Conservation (phyloP, 2,888 invertebrate genomes). For the Epiblema foenella region DNA sequence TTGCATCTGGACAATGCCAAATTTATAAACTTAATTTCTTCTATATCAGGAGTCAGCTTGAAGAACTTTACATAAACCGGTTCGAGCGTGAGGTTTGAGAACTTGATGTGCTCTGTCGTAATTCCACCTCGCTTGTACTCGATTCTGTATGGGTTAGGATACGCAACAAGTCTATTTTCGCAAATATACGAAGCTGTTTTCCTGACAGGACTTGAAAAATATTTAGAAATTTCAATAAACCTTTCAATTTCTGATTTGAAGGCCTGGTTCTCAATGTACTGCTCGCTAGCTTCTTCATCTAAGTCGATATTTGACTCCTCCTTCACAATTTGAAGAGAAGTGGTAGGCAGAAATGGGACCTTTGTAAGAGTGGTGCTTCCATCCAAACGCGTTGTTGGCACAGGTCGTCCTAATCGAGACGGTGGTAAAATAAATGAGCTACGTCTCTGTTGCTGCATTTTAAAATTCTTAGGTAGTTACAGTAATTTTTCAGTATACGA, state of each 20-base stretch:
- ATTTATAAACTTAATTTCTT: conserved; percentile 73
- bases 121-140: conserved; percentile 69
- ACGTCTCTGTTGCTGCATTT: conserved; percentile 18
- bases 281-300: conserved; percentile 54
- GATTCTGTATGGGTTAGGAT: conserved; percentile 67
- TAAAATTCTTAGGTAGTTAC: conserved; percentile 16
- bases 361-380: neutral
- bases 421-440: neutral
- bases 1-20: conserved; percentile 67
- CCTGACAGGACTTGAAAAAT: conserved; percentile 72
- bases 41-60: conserved; percentile 71
- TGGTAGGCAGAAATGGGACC: neutral
- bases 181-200: conserved; percentile 76
- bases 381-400: neutral
- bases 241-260: conserved; percentile 68
- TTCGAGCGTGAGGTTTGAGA: conserved; percentile 70
- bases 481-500: conserved; percentile 11
- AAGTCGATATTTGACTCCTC: conserved; percentile 60
- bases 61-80: conserved; percentile 74
- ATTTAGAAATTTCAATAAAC: conserved; percentile 77
- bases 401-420: neutral
- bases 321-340: conserved; percentile 47
- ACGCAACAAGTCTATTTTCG: conserved; percentile 69
- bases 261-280: conserved; percentile 52
- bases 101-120: conserved; percentile 68